Percentiles rank a stretch among this genome's conserved stretches.
Evolutionary conservation across 2,113 vertebrate species (phyloP).

Genomic region (Budorcas taxicolor): DNA sequence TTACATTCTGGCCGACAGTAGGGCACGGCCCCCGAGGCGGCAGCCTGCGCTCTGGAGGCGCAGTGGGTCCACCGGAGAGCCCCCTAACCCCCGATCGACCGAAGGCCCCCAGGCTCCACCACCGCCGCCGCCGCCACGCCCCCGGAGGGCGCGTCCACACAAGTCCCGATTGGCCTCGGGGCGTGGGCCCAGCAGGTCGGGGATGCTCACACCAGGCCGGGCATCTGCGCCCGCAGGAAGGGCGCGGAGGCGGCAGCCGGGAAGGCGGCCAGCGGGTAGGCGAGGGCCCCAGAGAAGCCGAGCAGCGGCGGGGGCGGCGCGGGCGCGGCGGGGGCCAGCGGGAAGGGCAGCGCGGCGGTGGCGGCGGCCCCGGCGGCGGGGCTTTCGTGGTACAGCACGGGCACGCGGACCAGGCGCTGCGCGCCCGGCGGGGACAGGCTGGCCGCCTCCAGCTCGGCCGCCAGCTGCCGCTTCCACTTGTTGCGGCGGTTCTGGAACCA

Average conservation of each 20-base stretch:
- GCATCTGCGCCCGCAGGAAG: conserved; percentile 90
- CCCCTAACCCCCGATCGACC: neutral
- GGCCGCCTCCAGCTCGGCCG: conserved; percentile 89
- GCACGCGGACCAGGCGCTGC: conserved; percentile 91
- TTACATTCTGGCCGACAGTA: neutral
- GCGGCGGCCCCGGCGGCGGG: conserved; percentile 69
- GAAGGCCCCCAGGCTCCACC: neutral
- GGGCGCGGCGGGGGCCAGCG: conserved; percentile 82
- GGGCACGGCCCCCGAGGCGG: neutral
- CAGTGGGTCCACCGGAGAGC: neutral
- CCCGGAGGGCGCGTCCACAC: neutral
- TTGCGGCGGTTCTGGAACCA: conserved; percentile 94
- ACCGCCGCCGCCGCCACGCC: neutral
- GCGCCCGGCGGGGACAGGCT: conserved; percentile 82
- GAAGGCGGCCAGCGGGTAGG: conserved; percentile 88
- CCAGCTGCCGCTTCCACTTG: conserved; percentile 93
- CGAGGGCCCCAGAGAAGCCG: conserved; percentile 83
- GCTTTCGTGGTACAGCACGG: conserved; percentile 92
- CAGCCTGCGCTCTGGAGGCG: neutral
- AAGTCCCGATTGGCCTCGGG: neutral
- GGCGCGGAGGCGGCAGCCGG: conserved; percentile 83
- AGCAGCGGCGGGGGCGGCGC: conserved; percentile 81
- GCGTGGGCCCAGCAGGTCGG: neutral
- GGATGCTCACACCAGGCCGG: conserved; percentile 85
- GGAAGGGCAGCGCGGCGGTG: conserved; percentile 79